A percentile compares a stretch with the other conserved stretches of the same genome.
Conservation (phyloP, 2,888 invertebrate species). For the Synergus japonicus region DNA sequence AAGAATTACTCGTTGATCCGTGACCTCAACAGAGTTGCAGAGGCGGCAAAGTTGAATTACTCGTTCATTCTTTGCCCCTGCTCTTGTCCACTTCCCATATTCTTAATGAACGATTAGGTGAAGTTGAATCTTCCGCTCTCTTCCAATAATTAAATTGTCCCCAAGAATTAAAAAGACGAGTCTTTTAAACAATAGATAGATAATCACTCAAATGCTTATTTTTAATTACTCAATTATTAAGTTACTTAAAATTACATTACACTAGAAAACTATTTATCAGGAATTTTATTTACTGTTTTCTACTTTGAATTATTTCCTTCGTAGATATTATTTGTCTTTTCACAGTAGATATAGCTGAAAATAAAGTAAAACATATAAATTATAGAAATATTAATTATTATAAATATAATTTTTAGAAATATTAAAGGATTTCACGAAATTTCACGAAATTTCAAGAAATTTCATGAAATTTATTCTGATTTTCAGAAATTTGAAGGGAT, state of each 20-base stretch:
- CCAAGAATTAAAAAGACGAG: constrained; percentile 6
- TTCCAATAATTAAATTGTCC: constrained; percentile 31
- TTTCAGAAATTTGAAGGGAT: no score
- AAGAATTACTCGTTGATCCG: constrained; percentile 72
- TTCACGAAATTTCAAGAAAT: no score
- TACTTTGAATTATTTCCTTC: no score
- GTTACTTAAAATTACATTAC: background rate
- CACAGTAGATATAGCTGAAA: no score
- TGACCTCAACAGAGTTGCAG: constrained; percentile 67
- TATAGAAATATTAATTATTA: no score
- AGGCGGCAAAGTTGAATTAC: constrained; percentile 68
- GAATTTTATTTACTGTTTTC: constrained; percentile 1
- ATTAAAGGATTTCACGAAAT: no score
- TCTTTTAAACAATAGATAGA: background rate
- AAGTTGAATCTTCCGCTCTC: constrained; percentile 55
- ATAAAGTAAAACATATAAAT: no score
- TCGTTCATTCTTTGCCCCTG: constrained; percentile 60
- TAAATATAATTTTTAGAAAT: no score
- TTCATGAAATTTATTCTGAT: no score
- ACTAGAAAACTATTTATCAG: constrained; percentile 2
- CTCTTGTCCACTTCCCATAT: constrained; percentile 56
- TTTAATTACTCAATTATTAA: background rate
- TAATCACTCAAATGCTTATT: no score
- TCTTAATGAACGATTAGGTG: constrained; percentile 47
- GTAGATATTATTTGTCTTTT: no score